phyloP scores from a whole-genome alignment of 2,888 invertebrate species.

The Autographa gamma region DNA sequence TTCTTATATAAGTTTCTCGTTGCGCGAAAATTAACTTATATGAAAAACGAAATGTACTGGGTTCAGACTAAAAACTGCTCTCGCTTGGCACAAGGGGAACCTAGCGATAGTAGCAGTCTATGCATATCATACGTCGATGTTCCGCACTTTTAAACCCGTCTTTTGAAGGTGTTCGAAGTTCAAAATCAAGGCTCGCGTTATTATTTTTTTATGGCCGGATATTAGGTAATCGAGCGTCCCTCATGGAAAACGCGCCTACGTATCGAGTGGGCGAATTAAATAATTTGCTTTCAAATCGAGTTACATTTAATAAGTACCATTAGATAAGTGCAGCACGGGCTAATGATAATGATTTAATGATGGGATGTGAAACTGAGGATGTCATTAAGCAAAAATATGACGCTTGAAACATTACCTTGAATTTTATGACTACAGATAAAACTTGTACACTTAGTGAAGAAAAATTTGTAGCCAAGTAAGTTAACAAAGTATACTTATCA shows the following conservation, averaged over 20 bases:
- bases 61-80: too few relatives aligned
- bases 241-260: conserved; percentile 38
- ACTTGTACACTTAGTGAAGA: background rate
- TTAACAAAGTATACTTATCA: background rate
- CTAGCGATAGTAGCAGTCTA: too few relatives aligned
- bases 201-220: conserved; percentile 34
- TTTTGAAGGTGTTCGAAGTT: conserved; percentile 29
- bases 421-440: conserved; percentile 15
- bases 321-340: conserved; percentile 46
- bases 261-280: conserved; percentile 42
- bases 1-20: too few relatives aligned
- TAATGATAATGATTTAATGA: conserved; percentile 59
- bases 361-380: conserved; percentile 49
- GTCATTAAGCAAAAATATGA: conserved; percentile 48
- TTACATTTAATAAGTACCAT: conserved; percentile 52
- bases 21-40: too few relatives aligned
- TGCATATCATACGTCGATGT: too few relatives aligned
- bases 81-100: too few relatives aligned
- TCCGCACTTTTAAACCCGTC: background rate
- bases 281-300: conserved; percentile 50
- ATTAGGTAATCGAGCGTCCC: conserved; percentile 38
- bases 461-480: background rate
- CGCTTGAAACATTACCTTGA: conserved; percentile 23
- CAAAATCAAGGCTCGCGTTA: conserved; percentile 41
- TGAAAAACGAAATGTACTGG: too few relatives aligned